phyloP scores from a whole-genome alignment of 1,140 invertebrate genomes.

The Brachionus rubens region DNA sequence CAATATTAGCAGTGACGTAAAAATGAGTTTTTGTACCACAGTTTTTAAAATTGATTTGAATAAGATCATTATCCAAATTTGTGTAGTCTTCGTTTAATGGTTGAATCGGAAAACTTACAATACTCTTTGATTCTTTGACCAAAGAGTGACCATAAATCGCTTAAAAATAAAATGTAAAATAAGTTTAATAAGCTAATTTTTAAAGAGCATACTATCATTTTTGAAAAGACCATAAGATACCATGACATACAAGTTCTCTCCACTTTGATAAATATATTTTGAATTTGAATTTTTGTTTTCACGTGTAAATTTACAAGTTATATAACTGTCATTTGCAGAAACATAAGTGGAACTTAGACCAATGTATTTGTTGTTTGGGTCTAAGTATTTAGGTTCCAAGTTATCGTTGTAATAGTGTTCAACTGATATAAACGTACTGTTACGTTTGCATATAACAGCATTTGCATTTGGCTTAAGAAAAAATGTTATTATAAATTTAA shows the following conservation, averaged over 20 bases:
- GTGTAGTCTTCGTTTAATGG: not conserved
- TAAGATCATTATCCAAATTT: not conserved
- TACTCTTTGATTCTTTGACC: not conserved
- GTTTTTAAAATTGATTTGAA: not conserved
- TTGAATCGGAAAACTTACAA: not conserved
- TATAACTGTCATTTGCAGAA: too few relatives aligned
- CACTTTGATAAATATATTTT: not conserved
- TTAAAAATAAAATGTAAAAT: not conserved
- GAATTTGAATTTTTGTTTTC: not conserved
- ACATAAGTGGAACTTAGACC: not conserved
- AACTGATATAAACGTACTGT: not conserved
- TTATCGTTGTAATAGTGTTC: not conserved
- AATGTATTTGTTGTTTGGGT: not conserved
- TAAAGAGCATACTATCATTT: not conserved
- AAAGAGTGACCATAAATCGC: not conserved
- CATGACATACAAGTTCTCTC: not conserved
- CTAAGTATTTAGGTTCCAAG: not conserved
- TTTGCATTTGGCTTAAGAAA: not conserved
- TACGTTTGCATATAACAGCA: not conserved
- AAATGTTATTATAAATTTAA: too few relatives aligned
- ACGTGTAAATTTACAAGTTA: not conserved
- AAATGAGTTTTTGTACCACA: conserved; percentile 10
- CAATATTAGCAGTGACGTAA: not conserved
- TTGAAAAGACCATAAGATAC: not conserved
- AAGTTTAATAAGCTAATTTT: not conserved